phyloP scores from a whole-genome alignment of 1,140 invertebrate species.

The Anastrepha obliqua region DNA sequence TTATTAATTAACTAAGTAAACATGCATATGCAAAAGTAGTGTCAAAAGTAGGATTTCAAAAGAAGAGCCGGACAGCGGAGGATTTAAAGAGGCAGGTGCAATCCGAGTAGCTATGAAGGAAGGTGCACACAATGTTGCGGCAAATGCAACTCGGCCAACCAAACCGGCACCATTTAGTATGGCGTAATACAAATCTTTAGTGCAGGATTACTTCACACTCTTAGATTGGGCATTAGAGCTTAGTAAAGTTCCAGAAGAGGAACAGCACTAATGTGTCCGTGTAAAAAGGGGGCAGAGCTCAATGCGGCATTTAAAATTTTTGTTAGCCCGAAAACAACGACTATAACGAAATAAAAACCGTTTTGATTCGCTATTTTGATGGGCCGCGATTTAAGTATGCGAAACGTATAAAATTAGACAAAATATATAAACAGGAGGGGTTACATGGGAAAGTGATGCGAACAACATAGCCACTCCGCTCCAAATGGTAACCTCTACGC shows the following conservation, averaged over 20 bases:
- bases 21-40: background rate
- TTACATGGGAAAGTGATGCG: too few relatives aligned
- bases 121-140: background rate
- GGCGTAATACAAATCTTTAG: conserved; percentile 37
- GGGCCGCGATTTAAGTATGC: conserved; percentile 11
- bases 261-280: conserved; percentile 18
- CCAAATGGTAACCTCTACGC: too few relatives aligned
- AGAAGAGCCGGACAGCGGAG: background rate
- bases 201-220: conserved; percentile 49
- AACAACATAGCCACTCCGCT: too few relatives aligned
- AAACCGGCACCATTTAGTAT: background rate
- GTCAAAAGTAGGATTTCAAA: background rate
- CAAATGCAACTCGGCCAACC: background rate
- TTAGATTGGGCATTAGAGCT: conserved; percentile 14
- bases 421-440: too few relatives aligned
- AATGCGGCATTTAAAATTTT: conserved; percentile 36
- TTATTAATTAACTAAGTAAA: background rate
- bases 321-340: conserved; percentile 16
- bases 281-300: conserved; percentile 45
- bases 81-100: background rate
- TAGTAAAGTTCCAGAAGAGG: conserved; percentile 19
- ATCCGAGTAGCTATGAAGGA: too few relatives aligned
- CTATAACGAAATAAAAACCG: conserved; percentile 31
- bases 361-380: conserved; percentile 38
- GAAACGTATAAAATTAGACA: conserved; percentile 10